Conservation (phyloP, 1,140 invertebrate species). For the Asbolus verrucosus region DNA sequence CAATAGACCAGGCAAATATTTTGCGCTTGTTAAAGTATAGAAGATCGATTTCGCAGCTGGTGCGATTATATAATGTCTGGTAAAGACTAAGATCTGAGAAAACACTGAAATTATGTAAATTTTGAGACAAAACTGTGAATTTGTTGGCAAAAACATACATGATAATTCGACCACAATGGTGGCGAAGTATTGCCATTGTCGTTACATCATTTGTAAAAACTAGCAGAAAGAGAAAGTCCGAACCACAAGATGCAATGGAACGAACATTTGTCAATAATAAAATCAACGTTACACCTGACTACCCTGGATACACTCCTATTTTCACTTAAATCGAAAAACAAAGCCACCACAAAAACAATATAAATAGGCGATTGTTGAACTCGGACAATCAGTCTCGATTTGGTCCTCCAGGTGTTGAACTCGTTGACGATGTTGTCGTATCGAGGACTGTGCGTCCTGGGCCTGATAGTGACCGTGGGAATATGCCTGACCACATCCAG, state of each 20-base stretch:
- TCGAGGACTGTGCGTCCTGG: conserved; percentile 58
- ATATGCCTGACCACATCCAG: conserved; percentile 57
- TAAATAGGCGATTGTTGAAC: conserved; percentile 56
- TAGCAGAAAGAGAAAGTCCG: conserved; percentile 55
- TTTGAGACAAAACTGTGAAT: background rate
- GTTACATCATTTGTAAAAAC: conserved; percentile 40
- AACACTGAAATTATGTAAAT: conserved; percentile 24
- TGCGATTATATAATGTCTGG: conserved; percentile 11
- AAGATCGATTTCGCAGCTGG: conserved; percentile 16
- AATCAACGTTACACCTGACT: conserved; percentile 55
- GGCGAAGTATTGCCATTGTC: conserved; percentile 22
- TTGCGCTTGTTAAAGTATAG: conserved; percentile 10
- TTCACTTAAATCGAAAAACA: conserved; percentile 57
- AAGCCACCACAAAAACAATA: conserved; percentile 54
- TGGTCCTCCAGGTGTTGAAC: conserved; percentile 45
- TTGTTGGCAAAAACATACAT: conserved; percentile 19
- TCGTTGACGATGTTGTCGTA: conserved; percentile 54
- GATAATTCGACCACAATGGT: conserved; percentile 34
- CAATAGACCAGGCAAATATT: conserved; percentile 12
- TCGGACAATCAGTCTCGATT: conserved; percentile 57
- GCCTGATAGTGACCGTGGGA: conserved; percentile 55
- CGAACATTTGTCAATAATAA: conserved; percentile 56
- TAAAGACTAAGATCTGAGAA: background rate
- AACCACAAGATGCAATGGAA: conserved; percentile 62
- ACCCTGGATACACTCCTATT: conserved; percentile 52